Conservation (phyloP, 2,797 vertebrate species). For the Cryptoprocta ferox region DNA sequence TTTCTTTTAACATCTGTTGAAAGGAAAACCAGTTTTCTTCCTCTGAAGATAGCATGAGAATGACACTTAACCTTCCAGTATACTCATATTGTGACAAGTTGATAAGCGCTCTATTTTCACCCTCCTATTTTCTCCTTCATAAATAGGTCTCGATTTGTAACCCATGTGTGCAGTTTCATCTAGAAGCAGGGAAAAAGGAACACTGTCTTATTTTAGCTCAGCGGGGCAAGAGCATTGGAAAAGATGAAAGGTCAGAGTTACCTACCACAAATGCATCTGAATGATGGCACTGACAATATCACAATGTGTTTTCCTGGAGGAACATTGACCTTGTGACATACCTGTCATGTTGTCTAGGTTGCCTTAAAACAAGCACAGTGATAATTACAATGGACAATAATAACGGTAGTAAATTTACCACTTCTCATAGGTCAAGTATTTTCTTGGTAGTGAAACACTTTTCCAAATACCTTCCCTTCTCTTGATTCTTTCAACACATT, state of each 20-base stretch:
- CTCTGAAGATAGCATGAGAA: slow-evolving; percentile 21
- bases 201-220: slow-evolving; percentile 26
- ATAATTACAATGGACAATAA: background rate
- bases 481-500: background rate
- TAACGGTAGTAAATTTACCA: background rate
- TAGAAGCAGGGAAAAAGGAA: background rate
- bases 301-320: background rate
- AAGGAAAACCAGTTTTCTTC: slow-evolving; percentile 51
- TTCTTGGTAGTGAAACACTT: background rate
- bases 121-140: slow-evolving; percentile 50
- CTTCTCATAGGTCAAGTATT: background rate
- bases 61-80: slow-evolving; percentile 13
- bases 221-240: background rate
- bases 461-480: background rate
- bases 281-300: background rate
- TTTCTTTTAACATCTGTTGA: slow-evolving; percentile 49
- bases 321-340: background rate
- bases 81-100: slow-evolving; percentile 53
- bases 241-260: slow-evolving; percentile 18
- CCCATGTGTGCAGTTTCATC: background rate
- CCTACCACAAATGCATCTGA: background rate
- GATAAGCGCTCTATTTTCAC: slow-evolving; percentile 60
- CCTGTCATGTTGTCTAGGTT: background rate
- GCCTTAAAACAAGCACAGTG: background rate
- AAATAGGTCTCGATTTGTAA: slow-evolving; percentile 53